A percentile compares a stretch with the other conserved stretches of the same genome.
These are phyloP conservation scores for Cheumatopsyche charites DNA, from an alignment of 1,140 invertebrate genomes.

Conservation along the genomic window DNA sequence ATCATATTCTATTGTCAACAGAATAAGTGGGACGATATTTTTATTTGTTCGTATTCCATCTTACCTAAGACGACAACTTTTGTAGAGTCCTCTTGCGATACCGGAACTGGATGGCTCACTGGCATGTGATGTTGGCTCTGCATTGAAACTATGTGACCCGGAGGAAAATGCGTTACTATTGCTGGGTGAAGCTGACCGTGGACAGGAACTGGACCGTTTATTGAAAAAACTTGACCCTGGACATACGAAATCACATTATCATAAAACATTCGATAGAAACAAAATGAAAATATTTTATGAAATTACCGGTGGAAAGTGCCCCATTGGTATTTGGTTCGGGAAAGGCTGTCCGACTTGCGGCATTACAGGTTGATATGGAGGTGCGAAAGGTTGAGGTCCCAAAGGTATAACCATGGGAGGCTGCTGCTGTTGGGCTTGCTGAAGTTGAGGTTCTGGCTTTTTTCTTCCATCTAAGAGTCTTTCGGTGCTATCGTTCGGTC, in stretches of 20 bases:
- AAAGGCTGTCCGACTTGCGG: conserved; percentile 38
- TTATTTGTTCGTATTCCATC: neutral
- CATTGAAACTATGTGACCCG: conserved; percentile 45
- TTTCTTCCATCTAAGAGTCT: conserved; percentile 48
- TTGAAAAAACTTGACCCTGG: conserved; percentile 43
- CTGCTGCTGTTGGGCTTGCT: conserved; percentile 32
- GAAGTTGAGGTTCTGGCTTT: conserved; percentile 40
- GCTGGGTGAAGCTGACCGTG: conserved; percentile 44
- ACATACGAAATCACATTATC: neutral
- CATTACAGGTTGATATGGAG: conserved; percentile 40
- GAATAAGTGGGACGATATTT: too few species aligned
- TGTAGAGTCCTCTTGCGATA: conserved; percentile 41
- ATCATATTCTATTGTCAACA: too few species aligned
- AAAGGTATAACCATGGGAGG: conserved; percentile 34
- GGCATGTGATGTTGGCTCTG: conserved; percentile 46
- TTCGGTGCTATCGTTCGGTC: conserved; percentile 59
- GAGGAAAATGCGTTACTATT: conserved; percentile 42
- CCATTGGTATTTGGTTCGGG: conserved; percentile 40
- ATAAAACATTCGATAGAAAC: neutral
- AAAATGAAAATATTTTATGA: neutral
- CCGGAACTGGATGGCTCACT: conserved; percentile 31
- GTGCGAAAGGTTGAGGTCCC: conserved; percentile 34
- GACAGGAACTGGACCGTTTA: conserved; percentile 47
- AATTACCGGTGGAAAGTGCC: conserved; percentile 45
- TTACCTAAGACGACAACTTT: conserved; percentile 54